These are phyloP conservation scores for Gymnobelideus leadbeateri DNA, from an alignment of 2,113 vertebrate species.

Conservation along the genomic window DNA sequence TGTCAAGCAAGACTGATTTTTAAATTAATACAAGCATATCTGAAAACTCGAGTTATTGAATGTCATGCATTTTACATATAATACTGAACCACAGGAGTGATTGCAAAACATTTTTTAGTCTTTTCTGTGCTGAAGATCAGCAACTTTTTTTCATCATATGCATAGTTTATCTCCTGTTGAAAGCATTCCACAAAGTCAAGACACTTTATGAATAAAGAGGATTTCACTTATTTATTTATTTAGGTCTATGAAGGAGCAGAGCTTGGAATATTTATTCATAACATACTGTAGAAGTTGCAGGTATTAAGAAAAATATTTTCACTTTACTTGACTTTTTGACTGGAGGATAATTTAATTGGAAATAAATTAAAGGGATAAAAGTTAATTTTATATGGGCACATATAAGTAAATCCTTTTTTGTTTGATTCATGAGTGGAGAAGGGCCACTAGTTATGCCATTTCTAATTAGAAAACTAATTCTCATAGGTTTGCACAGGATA, in stretches of 20 bases:
- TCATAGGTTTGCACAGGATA: background rate
- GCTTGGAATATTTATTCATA: background rate
- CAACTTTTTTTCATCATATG: background rate
- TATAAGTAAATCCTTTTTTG: conserved; percentile 26
- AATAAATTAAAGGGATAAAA: background rate
- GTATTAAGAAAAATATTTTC: background rate
- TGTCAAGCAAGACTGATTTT: background rate
- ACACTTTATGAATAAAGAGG: conserved; percentile 1
- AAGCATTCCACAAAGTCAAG: conserved; percentile 38
- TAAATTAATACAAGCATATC: background rate
- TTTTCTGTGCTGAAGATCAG: background rate
- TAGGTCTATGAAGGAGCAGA: background rate
- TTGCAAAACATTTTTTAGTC: conserved; percentile 13
- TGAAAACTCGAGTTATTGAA: conserved; percentile 27
- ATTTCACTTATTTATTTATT: background rate
- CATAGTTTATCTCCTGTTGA: background rate
- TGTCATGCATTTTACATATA: background rate
- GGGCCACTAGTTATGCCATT: background rate
- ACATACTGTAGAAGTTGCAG: background rate
- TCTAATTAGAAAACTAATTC: background rate
- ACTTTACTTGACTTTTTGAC: conserved; percentile 19
- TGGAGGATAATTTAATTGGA: conserved; percentile 22
- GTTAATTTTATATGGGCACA: background rate
- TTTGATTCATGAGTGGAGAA: conserved; percentile 11
- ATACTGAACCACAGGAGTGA: background rate